Conservation (phyloP, 2,888 invertebrate species). For the Amaurobius ferox region DNA sequence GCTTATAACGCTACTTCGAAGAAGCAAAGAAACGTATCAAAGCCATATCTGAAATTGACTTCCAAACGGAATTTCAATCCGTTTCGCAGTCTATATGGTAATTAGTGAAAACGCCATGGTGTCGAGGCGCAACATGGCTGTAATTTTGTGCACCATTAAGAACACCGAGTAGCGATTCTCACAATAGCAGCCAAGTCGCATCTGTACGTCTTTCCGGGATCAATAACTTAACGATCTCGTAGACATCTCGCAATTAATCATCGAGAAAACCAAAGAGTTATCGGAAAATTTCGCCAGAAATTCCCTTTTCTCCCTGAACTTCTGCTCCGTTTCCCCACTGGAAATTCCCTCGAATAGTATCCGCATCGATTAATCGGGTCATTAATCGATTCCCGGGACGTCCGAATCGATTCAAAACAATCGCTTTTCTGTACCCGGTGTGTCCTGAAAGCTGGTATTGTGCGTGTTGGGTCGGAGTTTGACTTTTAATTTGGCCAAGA, state of each 20-base stretch:
- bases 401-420: conserved; percentile 59
- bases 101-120: not conserved
- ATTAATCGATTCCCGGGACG: conserved; percentile 67
- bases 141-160: not conserved
- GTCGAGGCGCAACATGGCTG: not conserved
- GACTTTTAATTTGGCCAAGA: conserved; percentile 68
- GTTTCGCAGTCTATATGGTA: no score
- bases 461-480: conserved; percentile 20
- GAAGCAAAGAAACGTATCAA: no score
- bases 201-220: conserved; percentile 18
- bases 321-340: conserved; percentile 48
- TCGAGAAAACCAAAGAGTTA: conserved; percentile 69
- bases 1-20: no score
- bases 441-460: conserved; percentile 54
- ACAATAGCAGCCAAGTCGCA: not conserved
- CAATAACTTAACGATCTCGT: conserved; percentile 56
- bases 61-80: no score
- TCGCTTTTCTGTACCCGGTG: conserved; percentile 62
- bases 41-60: no score
- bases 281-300: conserved; percentile 68
- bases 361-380: conserved; percentile 71
- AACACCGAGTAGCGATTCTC: not conserved
- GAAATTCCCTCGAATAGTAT: conserved; percentile 39
- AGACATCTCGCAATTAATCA: conserved; percentile 64
- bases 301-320: conserved; percentile 33